phyloP scores from a whole-genome alignment of 2,888 invertebrate genomes.

The Zonitis immaculata region DNA sequence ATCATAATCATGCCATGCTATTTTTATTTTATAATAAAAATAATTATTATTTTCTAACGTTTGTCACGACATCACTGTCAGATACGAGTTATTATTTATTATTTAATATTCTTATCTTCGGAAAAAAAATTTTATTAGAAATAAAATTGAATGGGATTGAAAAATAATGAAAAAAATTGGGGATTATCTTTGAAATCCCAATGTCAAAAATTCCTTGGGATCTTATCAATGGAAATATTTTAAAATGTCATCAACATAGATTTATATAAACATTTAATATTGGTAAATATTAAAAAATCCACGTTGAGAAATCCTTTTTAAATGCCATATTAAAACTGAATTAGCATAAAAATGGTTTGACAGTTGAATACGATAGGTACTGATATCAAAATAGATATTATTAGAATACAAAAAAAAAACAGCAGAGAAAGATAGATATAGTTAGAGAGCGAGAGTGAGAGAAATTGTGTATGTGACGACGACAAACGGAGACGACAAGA shows the following conservation, averaged over 20 bases:
- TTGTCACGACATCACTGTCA: background rate
- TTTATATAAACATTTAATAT: constrained; percentile 37
- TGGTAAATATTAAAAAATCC: constrained; percentile 47
- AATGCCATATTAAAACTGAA: constrained; percentile 46
- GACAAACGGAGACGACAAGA: constrained; percentile 18
- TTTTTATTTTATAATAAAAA: background rate
- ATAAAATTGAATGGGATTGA: background rate
- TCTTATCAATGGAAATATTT: constrained; percentile 39
- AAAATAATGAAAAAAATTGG: background rate
- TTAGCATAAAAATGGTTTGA: constrained; percentile 50
- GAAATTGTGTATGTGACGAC: background rate
- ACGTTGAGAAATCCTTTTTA: constrained; percentile 42
- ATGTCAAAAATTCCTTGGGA: constrained; percentile 33
- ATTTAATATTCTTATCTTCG: too few relatives aligned
- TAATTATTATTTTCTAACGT: background rate
- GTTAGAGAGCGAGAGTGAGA: background rate
- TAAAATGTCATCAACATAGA: constrained; percentile 31
- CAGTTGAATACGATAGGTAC: constrained; percentile 44
- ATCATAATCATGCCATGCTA: background rate
- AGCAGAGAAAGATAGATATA: background rate
- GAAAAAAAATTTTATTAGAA: background rate
- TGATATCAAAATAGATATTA: constrained; percentile 37
- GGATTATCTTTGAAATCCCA: constrained; percentile 27
- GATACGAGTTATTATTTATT: background rate
- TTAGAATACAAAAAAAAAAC: constrained; percentile 8